A percentile compares a stretch with the other conserved stretches of the same genome.
Evolutionary conservation across 1,140 invertebrate genomes (phyloP).

Genomic region (Trachymyrmex cornetzi): DNA sequence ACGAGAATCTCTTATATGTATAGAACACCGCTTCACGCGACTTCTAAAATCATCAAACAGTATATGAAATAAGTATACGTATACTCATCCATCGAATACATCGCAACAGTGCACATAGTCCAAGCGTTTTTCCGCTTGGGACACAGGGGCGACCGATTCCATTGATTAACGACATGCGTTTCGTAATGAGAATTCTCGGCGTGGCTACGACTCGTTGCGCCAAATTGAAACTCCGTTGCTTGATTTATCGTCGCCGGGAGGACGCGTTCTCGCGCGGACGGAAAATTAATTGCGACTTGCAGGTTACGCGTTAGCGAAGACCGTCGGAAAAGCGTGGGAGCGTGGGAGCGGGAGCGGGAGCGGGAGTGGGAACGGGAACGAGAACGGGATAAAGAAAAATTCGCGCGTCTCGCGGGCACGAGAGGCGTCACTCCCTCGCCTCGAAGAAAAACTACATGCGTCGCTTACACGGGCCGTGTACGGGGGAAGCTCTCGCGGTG

Average conservation of each 20-base stretch:
- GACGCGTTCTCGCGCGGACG: conserved; percentile 52
- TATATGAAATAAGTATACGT: background rate
- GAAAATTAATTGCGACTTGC: conserved; percentile 71
- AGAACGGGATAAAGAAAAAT: conserved; percentile 61
- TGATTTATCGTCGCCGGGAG: conserved; percentile 67
- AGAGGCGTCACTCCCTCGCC: background rate
- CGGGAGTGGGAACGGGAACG: background rate
- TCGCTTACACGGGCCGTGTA: background rate
- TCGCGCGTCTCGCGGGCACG: conserved; percentile 6
- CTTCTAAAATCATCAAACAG: background rate
- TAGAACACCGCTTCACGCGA: background rate
- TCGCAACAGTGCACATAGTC: background rate
- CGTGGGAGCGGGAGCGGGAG: background rate
- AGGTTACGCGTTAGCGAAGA: background rate
- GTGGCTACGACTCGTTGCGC: conserved; percentile 43
- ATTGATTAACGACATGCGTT: conserved; percentile 64
- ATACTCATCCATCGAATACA: conserved; percentile 13
- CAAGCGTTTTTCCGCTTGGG: conserved; percentile 35
- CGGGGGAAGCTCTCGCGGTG: background rate
- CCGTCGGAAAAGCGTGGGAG: background rate
- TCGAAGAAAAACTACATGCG: background rate
- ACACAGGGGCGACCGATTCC: conserved; percentile 33
- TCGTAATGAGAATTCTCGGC: conserved; percentile 63
- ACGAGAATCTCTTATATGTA: background rate
- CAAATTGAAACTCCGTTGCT: conserved; percentile 69